Evolutionary conservation across 2,113 vertebrate species (phyloP), one percentile per base, ranked within the genome.

Genomic region (Erinaceus europaeus): DNA sequence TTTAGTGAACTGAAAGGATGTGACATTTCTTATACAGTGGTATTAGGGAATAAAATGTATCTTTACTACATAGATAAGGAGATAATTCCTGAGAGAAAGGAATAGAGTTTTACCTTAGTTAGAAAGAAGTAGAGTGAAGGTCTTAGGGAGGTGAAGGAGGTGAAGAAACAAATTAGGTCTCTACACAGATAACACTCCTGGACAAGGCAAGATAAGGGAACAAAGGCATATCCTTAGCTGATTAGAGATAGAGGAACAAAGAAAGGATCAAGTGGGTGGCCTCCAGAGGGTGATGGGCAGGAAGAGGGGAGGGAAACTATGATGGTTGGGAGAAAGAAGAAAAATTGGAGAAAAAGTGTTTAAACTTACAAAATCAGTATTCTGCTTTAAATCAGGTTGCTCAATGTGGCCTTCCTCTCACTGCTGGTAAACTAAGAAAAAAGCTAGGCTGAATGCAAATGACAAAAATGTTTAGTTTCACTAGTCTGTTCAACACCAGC

Each of bases 161-260:
- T 71, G 69, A 74, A 59, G 64, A 86, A 91, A 86, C 64, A 89
- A 90, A 94, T 90, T 84, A 94, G 81, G 82, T 8, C 29, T 84
- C 36, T 38, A 48, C 9, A 62, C 1, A 86, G 89, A 94, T 94
- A 93, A 92, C 78, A 79, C 57, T 94, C 55, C 79, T 78, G 89
- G 93, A 87, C 94, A 92, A 84, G 64, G 44, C 53, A 81, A 89
- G 95, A 94, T 95, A 93, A 94, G 74, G 9, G 42, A 92, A 93
- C 74, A 92, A 94, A 94, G 69, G 84, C 61, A 52, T 75, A 87
- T 68, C 87, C 81, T 87, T 84, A 44, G 46, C 84, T 27, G 65
- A 75, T 48, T 57, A 75, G 53, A 91, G 89, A 94, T 34, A 81
- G 59, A 5, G n/a, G 27, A 84, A 94, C 68, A 93, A 94, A 90